These are phyloP conservation scores for Panthera leo DNA, from an alignment of 2,113 vertebrate species.

Conservation along the genomic window DNA sequence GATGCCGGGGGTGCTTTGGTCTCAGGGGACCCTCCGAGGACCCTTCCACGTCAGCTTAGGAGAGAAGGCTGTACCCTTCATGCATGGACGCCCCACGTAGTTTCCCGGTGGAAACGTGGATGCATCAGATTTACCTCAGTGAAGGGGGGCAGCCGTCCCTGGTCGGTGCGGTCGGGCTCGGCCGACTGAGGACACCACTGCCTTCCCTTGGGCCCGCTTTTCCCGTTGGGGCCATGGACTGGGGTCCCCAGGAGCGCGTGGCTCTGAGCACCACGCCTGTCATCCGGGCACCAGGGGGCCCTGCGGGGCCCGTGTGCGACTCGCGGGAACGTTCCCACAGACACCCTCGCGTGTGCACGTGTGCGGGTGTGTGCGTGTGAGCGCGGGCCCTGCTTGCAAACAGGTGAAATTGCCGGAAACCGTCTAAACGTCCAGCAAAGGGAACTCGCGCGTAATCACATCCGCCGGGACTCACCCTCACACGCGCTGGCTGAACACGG, in stretches of 20 bases:
- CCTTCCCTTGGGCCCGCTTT: fast-evolving
- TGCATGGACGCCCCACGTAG: not conserved
- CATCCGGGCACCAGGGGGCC: fast-evolving
- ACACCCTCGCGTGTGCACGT: not conserved
- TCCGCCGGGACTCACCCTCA: not conserved
- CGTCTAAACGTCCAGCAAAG: fast-evolving
- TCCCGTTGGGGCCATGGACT: fast-evolving
- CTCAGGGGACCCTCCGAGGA: not conserved
- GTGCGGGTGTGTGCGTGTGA: not conserved
- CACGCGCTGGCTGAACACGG: too few species aligned
- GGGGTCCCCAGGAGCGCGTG: too few species aligned
- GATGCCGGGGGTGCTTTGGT: not conserved
- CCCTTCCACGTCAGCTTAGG: not conserved
- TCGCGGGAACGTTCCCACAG: not conserved
- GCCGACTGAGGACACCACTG: not conserved
- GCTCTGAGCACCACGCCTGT: not conserved
- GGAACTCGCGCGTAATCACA: fast-evolving
- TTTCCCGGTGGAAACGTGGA: not conserved
- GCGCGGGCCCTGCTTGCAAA: not conserved
- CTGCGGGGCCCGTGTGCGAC: fast-evolving
- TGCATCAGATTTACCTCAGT: not conserved
- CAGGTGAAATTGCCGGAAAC: not conserved
- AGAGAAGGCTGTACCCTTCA: not conserved
- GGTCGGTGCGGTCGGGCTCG: not conserved
- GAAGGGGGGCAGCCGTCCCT: not conserved